Base-by-base conservation (phyloP, 2,113 vertebrate species). In the Hassar affinis region DNA sequence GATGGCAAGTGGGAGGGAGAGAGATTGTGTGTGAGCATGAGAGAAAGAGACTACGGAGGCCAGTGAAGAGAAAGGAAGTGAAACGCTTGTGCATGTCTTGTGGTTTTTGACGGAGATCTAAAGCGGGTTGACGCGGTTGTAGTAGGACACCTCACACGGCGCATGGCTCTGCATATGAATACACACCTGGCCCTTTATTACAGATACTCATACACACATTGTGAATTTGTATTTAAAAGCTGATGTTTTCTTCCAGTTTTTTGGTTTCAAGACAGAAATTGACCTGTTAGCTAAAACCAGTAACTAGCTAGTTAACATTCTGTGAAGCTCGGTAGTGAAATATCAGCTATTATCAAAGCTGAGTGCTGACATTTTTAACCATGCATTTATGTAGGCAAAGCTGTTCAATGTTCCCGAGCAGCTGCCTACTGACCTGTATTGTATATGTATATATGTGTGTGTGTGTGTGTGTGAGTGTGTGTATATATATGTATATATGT, bases 11-110 rank as follows among this genome's bases (percentile, higher is more conserved):
- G 89, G 90, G 91, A 91, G 90, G 88, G 89, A 90, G 89, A 76
- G 90, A 89, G 86, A 86, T 27, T 52, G 75, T 74, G 57, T 66
- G 52, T 45, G 52, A 47, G 59, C 33, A 45, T 56, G 30, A 77
- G 51, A 56, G 86, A 92, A 89, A 91, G 91, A 90, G 90, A 91
- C 90, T 92, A 91, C 90, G 90, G 88, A 92, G 91, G 88, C 89
- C 88, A 90, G 88, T 56, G 80, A 89, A 87, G 85, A 91, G 90
- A 92, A 90, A 90, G 92, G 92, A 92, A 89, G 91, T 90, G 59
- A 61, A 54, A 33, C 54, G 64, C 33, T 25, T 33, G 64, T n/a
- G 62, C 51, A 25, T 47, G 54, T 72, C 49, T 33, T 52, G 20
- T 42, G 30, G 59, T 77, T 75, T 76, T 54, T n/a, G 77, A 84